Percentiles rank a stretch among this genome's conserved stretches.
Evolutionary conservation across 2,888 invertebrate species (phyloP).

Genomic region (Synanthedon tipuliformis): DNA sequence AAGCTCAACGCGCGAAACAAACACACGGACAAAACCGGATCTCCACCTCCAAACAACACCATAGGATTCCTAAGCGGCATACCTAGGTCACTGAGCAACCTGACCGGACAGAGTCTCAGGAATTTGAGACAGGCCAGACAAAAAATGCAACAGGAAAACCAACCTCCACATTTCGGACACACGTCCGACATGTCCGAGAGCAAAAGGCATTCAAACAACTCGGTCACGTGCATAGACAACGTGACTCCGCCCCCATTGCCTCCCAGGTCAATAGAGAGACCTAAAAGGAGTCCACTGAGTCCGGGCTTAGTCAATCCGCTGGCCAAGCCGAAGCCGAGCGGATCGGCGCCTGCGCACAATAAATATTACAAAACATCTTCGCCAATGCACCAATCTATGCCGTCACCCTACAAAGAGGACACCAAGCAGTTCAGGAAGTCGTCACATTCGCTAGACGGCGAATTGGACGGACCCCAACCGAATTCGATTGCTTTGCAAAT

Average conservation of each 20-base stretch:
- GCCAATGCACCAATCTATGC: conserved; percentile 46
- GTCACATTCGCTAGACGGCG: conserved; percentile 53
- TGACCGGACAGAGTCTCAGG: conserved; percentile 55
- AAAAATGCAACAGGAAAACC: conserved; percentile 25
- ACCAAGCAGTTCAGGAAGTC: conserved; percentile 33
- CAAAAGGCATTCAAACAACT: conserved; percentile 38
- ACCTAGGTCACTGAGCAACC: conserved; percentile 57
- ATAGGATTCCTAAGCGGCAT: conserved; percentile 55
- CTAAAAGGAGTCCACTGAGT: conserved; percentile 29
- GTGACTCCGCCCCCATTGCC: conserved; percentile 49
- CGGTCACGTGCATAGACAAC: conserved; percentile 53
- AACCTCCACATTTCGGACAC: conserved; percentile 36
- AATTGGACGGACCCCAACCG: conserved; percentile 53
- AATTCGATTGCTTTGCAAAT: conserved; percentile 75
- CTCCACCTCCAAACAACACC: conserved; percentile 15
- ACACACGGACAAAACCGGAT: conserved; percentile 17
- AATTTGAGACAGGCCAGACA: conserved; percentile 42
- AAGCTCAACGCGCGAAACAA: conserved; percentile 15
- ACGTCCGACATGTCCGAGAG: conserved; percentile 33
- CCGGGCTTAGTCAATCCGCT: conserved; percentile 24
- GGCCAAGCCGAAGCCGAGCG: conserved; percentile 26
- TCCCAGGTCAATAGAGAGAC: conserved; percentile 38
- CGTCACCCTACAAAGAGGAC: conserved; percentile 27
- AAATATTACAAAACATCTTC: conserved; percentile 20
- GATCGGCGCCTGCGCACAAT: conserved; percentile 18